A percentile compares a stretch with the other conserved stretches of the same genome.
These are phyloP conservation scores for Tanaodytes sp. DNA, from an alignment of 2,888 invertebrate genomes.

Conservation along the genomic window DNA sequence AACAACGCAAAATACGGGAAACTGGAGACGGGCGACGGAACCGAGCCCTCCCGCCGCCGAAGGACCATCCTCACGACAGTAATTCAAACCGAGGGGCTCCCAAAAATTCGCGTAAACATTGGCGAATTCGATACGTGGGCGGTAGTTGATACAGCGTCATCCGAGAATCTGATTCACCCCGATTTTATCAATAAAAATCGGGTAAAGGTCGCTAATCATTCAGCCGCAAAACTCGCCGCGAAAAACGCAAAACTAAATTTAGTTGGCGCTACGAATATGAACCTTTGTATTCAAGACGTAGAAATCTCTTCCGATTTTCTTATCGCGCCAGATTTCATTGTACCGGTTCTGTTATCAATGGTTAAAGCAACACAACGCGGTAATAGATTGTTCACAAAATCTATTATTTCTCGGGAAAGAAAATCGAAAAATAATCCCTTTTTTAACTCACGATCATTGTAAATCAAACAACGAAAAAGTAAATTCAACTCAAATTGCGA, in stretches of 20 bases:
- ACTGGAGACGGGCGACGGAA: constrained; percentile 5
- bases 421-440: background rate
- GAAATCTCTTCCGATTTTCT: too few species aligned
- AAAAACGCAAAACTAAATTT: too few species aligned
- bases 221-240: too few species aligned
- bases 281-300: too few species aligned
- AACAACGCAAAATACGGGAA: background rate
- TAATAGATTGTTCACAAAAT: background rate
- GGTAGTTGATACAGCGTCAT: background rate
- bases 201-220: too few species aligned
- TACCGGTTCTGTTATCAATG: background rate
- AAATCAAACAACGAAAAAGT: background rate
- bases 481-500: background rate
- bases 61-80: background rate
- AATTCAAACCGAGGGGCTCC: background rate
- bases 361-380: constrained; percentile 2
- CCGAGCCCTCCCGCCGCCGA: background rate
- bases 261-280: too few species aligned
- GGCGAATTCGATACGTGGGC: background rate
- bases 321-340: too few species aligned
- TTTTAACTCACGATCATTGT: background rate
- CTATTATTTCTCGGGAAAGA: background rate
- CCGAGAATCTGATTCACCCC: constrained; percentile 1
- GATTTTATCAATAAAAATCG: too few species aligned
- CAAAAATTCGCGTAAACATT: background rate